Evolutionary conservation across 1,140 invertebrate species (phyloP).

Genomic region (Drosophila truncata): DNA sequence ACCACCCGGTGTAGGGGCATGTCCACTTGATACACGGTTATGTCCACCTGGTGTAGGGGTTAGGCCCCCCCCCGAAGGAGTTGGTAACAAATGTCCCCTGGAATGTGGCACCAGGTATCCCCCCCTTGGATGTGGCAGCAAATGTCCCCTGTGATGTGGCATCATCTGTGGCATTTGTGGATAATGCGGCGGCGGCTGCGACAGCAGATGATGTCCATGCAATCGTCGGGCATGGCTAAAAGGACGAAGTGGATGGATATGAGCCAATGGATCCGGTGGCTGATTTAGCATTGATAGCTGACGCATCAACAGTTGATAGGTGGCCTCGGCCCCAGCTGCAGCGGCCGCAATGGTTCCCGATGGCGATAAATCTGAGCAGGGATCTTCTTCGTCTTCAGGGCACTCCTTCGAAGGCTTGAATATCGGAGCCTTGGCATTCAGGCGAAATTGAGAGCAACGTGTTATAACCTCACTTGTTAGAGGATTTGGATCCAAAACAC

Average conservation of each 20-base stretch:
- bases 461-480: neutral
- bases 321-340: neutral
- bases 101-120: no score
- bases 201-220: neutral
- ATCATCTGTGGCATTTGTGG: neutral
- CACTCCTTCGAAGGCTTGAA: constrained; percentile 34
- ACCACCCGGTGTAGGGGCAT: no score
- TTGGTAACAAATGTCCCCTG: neutral
- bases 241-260: neutral
- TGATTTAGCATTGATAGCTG: neutral
- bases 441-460: neutral
- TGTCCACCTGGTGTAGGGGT: no score
- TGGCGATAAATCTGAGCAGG: neutral
- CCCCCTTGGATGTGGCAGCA: no score
- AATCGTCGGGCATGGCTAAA: neutral
- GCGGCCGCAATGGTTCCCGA: neutral
- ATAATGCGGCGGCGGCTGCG: neutral
- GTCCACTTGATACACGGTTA: no score
- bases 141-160: neutral
- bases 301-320: neutral
- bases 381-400: neutral
- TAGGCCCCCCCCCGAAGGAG: no score
- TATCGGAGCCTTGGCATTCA: constrained; percentile 53
- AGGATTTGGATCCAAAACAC: neutral
- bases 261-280: neutral